Conservation (phyloP, 2,888 invertebrate genomes). For the Cheilosia impressa region DNA sequence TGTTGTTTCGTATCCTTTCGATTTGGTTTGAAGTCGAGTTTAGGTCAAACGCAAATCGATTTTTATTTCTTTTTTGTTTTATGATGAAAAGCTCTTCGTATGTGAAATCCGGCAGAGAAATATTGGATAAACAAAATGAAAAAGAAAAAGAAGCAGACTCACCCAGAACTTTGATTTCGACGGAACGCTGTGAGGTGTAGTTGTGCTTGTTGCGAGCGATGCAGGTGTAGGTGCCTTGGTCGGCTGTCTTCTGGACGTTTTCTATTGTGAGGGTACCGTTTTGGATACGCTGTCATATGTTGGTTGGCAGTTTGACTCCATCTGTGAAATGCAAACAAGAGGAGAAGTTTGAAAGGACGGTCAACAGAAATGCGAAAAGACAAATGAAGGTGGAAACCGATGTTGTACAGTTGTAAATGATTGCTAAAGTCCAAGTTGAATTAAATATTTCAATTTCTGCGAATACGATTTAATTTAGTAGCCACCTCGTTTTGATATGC, state of each 20-base stretch:
- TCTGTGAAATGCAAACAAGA: conserved; percentile 84
- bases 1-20: conserved; percentile 1
- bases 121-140: no score
- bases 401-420: no score
- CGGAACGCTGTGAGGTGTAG: conserved; percentile 89
- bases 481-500: no score
- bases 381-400: not conserved
- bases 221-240: conserved; percentile 95
- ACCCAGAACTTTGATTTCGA: conserved; percentile 90
- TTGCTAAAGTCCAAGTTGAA: no score
- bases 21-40: not conserved
- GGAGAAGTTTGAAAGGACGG: not conserved
- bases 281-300: conserved; percentile 92
- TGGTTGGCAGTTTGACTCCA: conserved; percentile 91
- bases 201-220: conserved; percentile 93
- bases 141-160: conserved; percentile 77
- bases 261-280: conserved; percentile 94
- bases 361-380: not conserved
- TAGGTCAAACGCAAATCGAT: conserved; percentile 18
- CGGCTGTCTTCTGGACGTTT: conserved; percentile 92
- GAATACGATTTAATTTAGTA: no score
- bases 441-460: no score
- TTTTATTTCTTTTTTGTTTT: not conserved
- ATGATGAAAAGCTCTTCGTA: not conserved
- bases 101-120: not conserved